Evolutionary conservation across 2,797 vertebrate species (phyloP).

Genomic region (Sebastes itinus): DNA sequence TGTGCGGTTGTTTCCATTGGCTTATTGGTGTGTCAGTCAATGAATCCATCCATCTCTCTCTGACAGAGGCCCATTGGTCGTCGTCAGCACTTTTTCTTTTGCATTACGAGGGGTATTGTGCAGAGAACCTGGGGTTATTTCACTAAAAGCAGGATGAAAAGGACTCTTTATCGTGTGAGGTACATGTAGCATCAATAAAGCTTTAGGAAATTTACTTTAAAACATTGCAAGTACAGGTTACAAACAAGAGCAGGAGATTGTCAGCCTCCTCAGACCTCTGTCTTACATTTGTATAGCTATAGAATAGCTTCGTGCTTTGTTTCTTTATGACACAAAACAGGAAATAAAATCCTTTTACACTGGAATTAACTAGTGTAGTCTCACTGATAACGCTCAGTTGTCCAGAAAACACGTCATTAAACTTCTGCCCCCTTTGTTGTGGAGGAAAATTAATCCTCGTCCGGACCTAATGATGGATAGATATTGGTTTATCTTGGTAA

Average conservation of each 20-base stretch:
- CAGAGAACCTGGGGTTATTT: neutral
- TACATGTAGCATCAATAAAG: neutral
- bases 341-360: neutral
- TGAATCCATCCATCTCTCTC: conserved; percentile 53
- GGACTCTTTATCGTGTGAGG: neutral
- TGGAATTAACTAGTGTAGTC: neutral
- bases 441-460: neutral
- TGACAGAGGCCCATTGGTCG: neutral
- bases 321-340: neutral
- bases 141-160: neutral
- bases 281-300: neutral
- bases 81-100: conserved; percentile 55
- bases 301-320: neutral
- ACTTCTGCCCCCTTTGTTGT: neutral
- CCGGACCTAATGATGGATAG: neutral
- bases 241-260: neutral
- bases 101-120: conserved; percentile 17
- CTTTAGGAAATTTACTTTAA: neutral
- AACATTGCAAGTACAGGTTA: neutral
- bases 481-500: neutral
- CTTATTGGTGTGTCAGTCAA: conserved; percentile 55
- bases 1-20: conserved; percentile 47
- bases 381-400: neutral
- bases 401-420: neutral
- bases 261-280: neutral